Base-by-base conservation (phyloP, 2,113 vertebrate genomes). In the Ascaphus truei region DNA sequence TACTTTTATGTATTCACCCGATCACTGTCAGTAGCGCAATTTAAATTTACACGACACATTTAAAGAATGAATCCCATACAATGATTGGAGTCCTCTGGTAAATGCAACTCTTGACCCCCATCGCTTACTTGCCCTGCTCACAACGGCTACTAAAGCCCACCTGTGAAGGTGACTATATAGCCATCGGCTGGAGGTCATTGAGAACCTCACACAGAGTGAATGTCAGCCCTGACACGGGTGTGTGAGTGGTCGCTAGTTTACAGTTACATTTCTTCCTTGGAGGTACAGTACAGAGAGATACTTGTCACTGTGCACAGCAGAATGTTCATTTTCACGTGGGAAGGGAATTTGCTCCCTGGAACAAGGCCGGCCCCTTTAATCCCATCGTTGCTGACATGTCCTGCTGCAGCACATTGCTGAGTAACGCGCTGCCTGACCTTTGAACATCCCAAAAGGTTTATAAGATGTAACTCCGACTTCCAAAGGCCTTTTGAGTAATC, bases 351-450 rank as follows among this genome's bases (percentile, higher is more conserved):
- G 64, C 52, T 57, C 37, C 20, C 20, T 56, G 57, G 30, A 30
- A 26, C 29, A 47, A 12, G 18, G 8, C 45, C 53, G 57, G 53
- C 52, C 34, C 6, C 53, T 58, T 57, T 58, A 68, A 68, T 68
- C 65, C 41, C 39, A 47, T 45, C 6, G 37, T 52, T 48, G 52
- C 12, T 57, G 65, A 68, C 65, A 68, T 27, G 53, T 31, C n/a
- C 26, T 22, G n/a, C 31, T 58, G 29, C 55, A 23, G 64, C 10
- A 69, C 13, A 61, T 39, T 69, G 67, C 67, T 61, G 57, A 69
- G 55, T 31, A 60, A 60, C 26, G 55, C 6, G 15, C 22, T 37
- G 43, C 23, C 20, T 51, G 56, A 69, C 43, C 65, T 58, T 47
- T 60, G 29, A 58, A 13, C 10, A 37, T 22, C 12, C 15, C 36